phyloP scores from a whole-genome alignment of 2,797 vertebrate genomes.

The Propithecus perrieri region DNA sequence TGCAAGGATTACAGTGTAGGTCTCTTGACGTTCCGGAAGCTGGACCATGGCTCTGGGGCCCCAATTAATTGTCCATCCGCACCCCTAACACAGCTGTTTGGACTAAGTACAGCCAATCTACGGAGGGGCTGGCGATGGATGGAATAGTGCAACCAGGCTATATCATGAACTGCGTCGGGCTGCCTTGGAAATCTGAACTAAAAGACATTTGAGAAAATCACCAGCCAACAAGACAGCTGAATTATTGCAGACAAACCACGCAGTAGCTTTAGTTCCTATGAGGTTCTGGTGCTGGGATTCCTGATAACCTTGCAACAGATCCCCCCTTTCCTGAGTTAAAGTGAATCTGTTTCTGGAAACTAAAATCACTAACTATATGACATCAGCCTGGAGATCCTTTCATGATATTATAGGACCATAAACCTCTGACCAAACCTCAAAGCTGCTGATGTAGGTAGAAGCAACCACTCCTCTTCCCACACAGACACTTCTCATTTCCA shows the following conservation, averaged over 20 bases:
- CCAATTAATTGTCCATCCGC: background rate
- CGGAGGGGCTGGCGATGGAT: background rate
- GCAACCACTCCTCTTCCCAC: background rate
- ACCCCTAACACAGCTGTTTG: background rate
- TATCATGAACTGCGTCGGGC: background rate
- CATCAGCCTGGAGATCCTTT: background rate
- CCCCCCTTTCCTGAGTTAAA: background rate
- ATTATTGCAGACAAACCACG: background rate
- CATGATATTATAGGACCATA: background rate
- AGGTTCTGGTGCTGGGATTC: background rate
- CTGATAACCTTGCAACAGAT: background rate
- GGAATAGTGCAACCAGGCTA: background rate
- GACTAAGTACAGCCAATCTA: background rate
- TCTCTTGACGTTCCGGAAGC: background rate
- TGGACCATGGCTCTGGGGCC: too few species aligned
- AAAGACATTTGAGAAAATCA: background rate
- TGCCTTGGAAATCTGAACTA: background rate
- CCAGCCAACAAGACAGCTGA: background rate
- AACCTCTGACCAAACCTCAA: background rate
- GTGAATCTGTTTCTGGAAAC: background rate
- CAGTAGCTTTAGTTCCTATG: background rate
- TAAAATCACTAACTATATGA: background rate
- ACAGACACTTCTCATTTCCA: background rate
- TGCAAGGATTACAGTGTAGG: background rate
- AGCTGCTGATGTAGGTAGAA: background rate